phyloP scores from a whole-genome alignment of 2,888 invertebrate genomes.

The Patella caerulea region DNA sequence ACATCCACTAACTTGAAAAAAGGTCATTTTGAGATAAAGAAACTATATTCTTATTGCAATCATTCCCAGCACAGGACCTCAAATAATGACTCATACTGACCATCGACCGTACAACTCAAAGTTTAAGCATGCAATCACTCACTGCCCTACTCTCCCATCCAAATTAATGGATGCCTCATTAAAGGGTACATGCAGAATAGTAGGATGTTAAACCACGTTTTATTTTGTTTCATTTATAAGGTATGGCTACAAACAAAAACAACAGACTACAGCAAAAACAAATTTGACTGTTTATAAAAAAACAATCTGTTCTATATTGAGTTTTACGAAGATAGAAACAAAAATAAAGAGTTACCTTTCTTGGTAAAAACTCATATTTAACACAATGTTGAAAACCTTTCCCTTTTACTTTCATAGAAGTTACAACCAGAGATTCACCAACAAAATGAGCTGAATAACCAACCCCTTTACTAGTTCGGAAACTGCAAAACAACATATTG shows the following conservation, averaged over 20 bases:
- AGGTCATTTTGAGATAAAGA: no score
- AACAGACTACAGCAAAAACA: neutral
- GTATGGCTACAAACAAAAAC: constrained; percentile 9
- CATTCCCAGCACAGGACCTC: no score
- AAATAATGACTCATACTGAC: no score
- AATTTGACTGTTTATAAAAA: neutral
- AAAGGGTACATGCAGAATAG: neutral
- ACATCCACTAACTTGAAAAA: no score
- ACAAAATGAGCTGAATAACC: constrained; percentile 99
- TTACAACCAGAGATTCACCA: constrained; percentile 97
- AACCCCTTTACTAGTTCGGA: constrained; percentile 98
- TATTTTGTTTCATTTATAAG: neutral
- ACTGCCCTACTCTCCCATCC: no score
- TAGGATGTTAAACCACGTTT: neutral
- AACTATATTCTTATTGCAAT: no score
- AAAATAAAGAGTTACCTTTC: constrained; percentile 79
- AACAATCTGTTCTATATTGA: neutral
- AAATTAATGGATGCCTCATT: no score
- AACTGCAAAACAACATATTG: constrained; percentile 75
- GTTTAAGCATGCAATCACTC: no score
- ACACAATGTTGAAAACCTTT: constrained; percentile 99
- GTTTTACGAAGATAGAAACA: neutral
- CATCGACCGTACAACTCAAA: no score
- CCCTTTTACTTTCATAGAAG: constrained; percentile 98
- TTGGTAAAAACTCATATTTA: constrained; percentile 98